phyloP scores from a whole-genome alignment of 2,113 vertebrate genomes.

The Sisor rabdophorus region DNA sequence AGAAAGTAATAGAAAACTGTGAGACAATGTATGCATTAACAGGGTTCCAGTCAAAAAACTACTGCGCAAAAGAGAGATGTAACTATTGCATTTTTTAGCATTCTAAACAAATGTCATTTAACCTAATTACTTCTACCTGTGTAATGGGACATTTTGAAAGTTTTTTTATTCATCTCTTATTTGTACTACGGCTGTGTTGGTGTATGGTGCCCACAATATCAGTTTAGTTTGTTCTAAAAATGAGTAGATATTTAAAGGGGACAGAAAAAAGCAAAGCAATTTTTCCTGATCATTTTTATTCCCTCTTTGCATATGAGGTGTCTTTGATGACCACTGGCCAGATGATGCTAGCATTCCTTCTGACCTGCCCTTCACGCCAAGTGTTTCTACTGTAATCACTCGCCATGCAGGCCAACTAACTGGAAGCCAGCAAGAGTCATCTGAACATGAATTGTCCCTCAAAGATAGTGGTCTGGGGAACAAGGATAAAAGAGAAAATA shows the following conservation, averaged over 20 bases:
- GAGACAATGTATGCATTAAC: neutral
- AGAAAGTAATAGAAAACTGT: neutral
- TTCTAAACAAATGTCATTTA: neutral
- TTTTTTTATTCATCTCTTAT: neutral
- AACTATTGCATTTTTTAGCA: neutral
- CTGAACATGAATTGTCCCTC: conserved; percentile 52
- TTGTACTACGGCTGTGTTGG: no score
- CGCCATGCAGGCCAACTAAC: conserved; percentile 61
- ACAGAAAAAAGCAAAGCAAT: neutral
- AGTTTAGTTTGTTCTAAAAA: neutral
- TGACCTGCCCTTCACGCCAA: conserved; percentile 70
- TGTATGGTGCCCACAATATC: no score
- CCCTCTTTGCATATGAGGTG: conserved; percentile 70
- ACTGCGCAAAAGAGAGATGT: neutral
- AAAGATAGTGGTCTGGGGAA: conserved; percentile 58
- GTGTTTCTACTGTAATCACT: conserved; percentile 67
- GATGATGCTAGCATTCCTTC: conserved; percentile 55
- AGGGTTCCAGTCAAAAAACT: no score
- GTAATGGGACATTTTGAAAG: neutral
- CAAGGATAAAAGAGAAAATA: conserved; percentile 62
- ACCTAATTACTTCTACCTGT: neutral
- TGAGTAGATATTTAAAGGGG: conserved; percentile 5
- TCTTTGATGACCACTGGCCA: conserved; percentile 62
- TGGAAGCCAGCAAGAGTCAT: conserved; percentile 53
- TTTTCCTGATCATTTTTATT: conserved; percentile 51